Conservation (phyloP, 1,140 invertebrate species). For the Drosophila mayri region DNA sequence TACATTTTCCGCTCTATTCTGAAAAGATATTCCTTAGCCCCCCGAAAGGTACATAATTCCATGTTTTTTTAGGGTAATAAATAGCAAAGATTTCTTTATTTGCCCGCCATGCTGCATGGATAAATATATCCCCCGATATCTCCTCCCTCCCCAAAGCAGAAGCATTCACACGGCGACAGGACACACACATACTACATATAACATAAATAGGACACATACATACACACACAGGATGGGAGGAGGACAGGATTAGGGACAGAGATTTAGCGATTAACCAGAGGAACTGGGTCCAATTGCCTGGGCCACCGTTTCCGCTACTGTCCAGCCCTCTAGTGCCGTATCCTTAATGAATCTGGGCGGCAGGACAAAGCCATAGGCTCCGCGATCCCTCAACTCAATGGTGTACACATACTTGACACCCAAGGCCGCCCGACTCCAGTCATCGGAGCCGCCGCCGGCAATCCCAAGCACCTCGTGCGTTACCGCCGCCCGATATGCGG, state of each 20-base stretch:
- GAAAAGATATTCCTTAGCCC: too few species aligned
- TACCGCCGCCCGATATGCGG: slow-evolving; percentile 59
- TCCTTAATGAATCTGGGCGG: slow-evolving; percentile 92
- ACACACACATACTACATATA: slow-evolving; percentile 14
- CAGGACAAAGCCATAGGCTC: slow-evolving; percentile 94
- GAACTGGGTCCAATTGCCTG: slow-evolving; percentile 72
- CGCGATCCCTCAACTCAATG: slow-evolving; percentile 94
- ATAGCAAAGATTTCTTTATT: slow-evolving; percentile 43
- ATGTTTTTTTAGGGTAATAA: slow-evolving; percentile 19
- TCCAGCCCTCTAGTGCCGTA: slow-evolving; percentile 93
- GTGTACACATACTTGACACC: slow-evolving; percentile 95
- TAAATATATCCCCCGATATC: neutral
- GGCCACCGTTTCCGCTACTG: slow-evolving; percentile 91
- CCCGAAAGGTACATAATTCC: neutral
- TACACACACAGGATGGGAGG: slow-evolving; percentile 15
- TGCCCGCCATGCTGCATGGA: slow-evolving; percentile 7
- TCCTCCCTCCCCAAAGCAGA: slow-evolving; percentile 4
- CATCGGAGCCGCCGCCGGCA: slow-evolving; percentile 93
- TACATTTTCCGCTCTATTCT: too few species aligned
- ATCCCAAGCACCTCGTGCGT: slow-evolving; percentile 88
- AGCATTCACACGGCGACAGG: slow-evolving; percentile 2
- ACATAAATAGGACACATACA: slow-evolving; percentile 36
- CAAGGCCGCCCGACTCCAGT: slow-evolving; percentile 93
- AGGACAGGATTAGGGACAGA: neutral
- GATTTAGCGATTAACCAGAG: slow-evolving; percentile 21